phyloP scores from a whole-genome alignment of 1,140 invertebrate species.

The Anthonomus grandis region DNA sequence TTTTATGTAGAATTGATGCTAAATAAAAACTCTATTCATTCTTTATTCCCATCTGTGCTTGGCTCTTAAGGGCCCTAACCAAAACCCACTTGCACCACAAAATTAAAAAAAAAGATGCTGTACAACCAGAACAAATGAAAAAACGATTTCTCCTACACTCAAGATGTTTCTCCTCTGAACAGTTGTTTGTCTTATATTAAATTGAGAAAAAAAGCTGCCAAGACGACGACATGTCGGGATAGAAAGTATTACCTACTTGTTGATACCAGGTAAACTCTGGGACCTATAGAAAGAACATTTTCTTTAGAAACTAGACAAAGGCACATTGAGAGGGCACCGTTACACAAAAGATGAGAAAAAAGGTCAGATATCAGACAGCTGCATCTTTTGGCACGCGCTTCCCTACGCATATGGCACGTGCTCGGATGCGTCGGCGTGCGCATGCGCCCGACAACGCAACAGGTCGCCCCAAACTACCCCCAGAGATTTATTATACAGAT shows the following conservation, averaged over 20 bases:
- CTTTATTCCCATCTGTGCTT: too few relatives aligned
- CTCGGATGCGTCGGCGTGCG: neutral
- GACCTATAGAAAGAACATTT: slow-evolving; percentile 13
- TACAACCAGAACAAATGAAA: too few relatives aligned
- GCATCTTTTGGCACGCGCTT: slow-evolving; percentile 14
- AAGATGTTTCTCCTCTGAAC: too few relatives aligned
- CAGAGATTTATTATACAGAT: slow-evolving; percentile 1
- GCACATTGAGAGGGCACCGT: slow-evolving; percentile 12
- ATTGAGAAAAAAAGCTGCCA: too few relatives aligned
- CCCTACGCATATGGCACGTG: slow-evolving; percentile 18
- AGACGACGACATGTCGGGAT: too few relatives aligned
- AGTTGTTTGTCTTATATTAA: too few relatives aligned
- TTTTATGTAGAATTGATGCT: too few relatives aligned
- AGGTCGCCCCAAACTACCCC: slow-evolving; percentile 6
- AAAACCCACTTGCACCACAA: too few relatives aligned
- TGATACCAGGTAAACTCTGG: slow-evolving; percentile 20
- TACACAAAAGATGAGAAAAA: slow-evolving; percentile 19
- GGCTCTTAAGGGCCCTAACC: too few relatives aligned
- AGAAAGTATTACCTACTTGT: slow-evolving; percentile 23
- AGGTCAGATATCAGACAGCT: slow-evolving; percentile 12
- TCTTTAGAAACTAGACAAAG: slow-evolving; percentile 13
- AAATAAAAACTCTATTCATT: too few relatives aligned
- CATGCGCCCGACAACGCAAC: slow-evolving; percentile 11
- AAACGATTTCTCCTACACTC: too few relatives aligned
- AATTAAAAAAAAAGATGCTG: too few relatives aligned